phyloP scores from a whole-genome alignment of 2,113 vertebrate species.

The Arvicanthis niloticus region DNA sequence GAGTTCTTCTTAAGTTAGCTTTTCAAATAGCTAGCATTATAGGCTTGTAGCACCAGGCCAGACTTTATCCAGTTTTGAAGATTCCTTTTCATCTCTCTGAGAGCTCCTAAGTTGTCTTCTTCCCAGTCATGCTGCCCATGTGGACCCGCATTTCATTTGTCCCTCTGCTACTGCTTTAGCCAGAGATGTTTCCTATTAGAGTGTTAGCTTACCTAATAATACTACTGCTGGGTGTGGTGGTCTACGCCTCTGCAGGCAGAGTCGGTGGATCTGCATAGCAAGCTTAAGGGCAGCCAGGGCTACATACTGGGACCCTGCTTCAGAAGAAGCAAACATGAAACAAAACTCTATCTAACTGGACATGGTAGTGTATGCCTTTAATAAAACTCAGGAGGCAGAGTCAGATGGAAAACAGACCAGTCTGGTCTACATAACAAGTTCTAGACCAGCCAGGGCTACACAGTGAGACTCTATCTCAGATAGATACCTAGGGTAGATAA shows the following conservation, averaged over 20 bases:
- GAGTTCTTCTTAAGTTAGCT: neutral
- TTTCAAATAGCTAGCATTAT: neutral
- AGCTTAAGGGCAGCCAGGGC: neutral
- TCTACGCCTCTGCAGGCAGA: neutral
- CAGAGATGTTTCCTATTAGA: neutral
- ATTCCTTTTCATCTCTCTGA: conserved; percentile 30
- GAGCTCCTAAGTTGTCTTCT: neutral
- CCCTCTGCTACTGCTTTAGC: neutral
- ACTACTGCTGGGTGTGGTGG: neutral
- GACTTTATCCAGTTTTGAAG: neutral
- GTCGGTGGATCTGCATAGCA: neutral
- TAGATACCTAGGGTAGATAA: neutral
- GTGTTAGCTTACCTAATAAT: neutral
- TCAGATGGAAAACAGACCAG: neutral
- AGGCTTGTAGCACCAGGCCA: neutral
- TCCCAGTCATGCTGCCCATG: neutral
- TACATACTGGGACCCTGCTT: neutral
- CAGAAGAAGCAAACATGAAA: neutral
- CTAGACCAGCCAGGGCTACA: neutral
- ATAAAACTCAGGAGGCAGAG: neutral
- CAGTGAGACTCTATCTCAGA: neutral
- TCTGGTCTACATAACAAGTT: neutral
- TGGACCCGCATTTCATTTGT: neutral
- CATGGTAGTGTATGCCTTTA: neutral
- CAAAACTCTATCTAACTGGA: neutral